These are phyloP conservation scores for Patagioenas fasciata DNA, from an alignment of 2,113 vertebrate genomes.

Conservation along the genomic window DNA sequence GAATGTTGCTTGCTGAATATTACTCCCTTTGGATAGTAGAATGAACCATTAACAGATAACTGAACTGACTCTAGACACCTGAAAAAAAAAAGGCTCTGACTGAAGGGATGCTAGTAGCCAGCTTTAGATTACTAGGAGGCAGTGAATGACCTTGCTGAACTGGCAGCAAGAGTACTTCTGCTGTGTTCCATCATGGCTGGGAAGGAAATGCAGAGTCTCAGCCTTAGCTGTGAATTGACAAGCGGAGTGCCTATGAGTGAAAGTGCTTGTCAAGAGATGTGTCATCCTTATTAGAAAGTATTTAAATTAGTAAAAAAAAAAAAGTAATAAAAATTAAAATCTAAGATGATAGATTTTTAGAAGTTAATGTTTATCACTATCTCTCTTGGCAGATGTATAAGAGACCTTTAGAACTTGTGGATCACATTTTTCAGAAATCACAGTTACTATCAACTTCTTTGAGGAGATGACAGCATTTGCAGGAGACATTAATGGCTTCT, in stretches of 20 bases:
- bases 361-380: not conserved
- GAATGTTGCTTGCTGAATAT: not conserved
- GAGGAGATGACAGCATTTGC: slow-evolving; percentile 17
- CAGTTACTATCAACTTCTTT: not conserved
- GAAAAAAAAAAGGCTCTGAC: not conserved
- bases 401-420: slow-evolving; percentile 10
- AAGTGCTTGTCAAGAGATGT: slow-evolving; percentile 1
- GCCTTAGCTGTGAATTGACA: not conserved
- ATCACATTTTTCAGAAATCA: slow-evolving; percentile 32
- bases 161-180: not conserved
- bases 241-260: not conserved
- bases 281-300: slow-evolving; percentile 6
- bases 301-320: not conserved
- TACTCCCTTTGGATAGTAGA: not conserved
- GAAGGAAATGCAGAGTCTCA: not conserved
- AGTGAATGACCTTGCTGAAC: not conserved
- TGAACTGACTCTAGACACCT: not conserved
- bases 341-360: not conserved
- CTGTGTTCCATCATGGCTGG: not conserved
- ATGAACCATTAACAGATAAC: not conserved
- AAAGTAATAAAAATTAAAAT: not conserved
- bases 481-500: slow-evolving; percentile 23
- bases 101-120: not conserved
- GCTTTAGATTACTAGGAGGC: not conserved
- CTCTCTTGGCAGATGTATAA: slow-evolving; percentile 19